These are phyloP conservation scores for Phasia obesa DNA, from an alignment of 2,888 invertebrate species.

Conservation along the genomic window DNA sequence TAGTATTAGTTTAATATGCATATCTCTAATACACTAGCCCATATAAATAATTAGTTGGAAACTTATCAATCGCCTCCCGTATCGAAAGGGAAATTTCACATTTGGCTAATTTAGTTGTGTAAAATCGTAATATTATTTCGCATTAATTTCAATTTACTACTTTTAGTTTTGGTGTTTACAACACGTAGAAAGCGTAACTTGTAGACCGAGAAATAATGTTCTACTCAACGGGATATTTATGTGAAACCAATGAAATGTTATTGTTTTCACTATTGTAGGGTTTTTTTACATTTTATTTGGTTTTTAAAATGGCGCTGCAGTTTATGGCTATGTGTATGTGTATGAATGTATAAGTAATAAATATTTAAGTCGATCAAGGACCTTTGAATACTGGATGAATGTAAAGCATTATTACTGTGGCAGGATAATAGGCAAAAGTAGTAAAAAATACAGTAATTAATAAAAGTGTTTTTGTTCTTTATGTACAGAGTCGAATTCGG, in stretches of 20 bases:
- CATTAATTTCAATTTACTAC: too few species aligned
- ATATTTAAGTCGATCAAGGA: constrained; percentile 8
- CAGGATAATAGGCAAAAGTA: not conserved
- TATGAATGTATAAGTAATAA: constrained; percentile 2
- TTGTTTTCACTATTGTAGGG: constrained; percentile 28
- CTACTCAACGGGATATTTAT: too few species aligned
- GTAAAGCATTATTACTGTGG: constrained; percentile 30
- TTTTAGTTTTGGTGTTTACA: too few species aligned
- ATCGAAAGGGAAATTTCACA: too few species aligned
- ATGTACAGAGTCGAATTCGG: too few species aligned
- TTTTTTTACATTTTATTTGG: not conserved
- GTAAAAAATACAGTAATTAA: not conserved
- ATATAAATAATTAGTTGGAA: too few species aligned
- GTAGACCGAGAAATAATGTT: not conserved
- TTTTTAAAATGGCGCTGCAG: not conserved
- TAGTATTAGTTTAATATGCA: too few species aligned
- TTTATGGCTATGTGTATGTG: not conserved
- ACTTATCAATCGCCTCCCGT: too few species aligned
- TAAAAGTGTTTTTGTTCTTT: not conserved
- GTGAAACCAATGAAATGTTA: constrained; percentile 57
- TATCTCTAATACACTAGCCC: too few species aligned
- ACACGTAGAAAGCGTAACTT: too few species aligned
- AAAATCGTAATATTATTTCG: too few species aligned
- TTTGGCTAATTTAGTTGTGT: too few species aligned
- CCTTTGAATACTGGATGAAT: constrained; percentile 25